A percentile compares a stretch with the other conserved stretches of the same genome.
Conservation (phyloP, 2,888 invertebrate species). For the Aradus depressus region DNA sequence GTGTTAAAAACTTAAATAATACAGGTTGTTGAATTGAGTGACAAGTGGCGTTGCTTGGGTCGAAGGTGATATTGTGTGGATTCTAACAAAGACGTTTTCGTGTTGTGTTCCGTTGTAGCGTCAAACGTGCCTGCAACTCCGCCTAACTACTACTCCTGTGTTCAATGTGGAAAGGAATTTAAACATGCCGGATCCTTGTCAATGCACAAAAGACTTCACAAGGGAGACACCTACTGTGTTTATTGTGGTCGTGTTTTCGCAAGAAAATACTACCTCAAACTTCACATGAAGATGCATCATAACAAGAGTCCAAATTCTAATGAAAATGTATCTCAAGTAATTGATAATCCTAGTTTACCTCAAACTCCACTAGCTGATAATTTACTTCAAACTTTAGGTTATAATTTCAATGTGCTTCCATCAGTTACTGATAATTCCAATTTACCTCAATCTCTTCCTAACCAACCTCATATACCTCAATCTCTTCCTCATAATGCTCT, state of each 20-base stretch:
- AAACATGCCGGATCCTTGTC: constrained; percentile 16
- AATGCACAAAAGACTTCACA: constrained; percentile 18
- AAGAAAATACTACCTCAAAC: constrained; percentile 15
- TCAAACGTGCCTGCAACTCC: constrained; percentile 8
- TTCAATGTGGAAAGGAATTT: constrained; percentile 16
- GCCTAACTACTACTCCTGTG: constrained; percentile 9
- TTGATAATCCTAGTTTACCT: too few species aligned
- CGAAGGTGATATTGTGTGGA: background rate
- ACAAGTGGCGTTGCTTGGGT: constrained; percentile 16
- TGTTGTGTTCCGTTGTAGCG: too few species aligned
- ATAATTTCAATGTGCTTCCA: too few species aligned
- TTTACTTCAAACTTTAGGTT: too few species aligned
- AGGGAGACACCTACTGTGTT: constrained; percentile 14
- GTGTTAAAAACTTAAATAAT: background rate
- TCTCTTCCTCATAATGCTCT: too few species aligned
- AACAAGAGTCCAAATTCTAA: too few species aligned
- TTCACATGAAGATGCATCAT: constrained; percentile 20
- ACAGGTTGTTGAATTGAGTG: background rate
- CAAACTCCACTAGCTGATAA: too few species aligned
- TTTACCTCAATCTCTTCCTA: too few species aligned
- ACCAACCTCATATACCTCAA: too few species aligned
- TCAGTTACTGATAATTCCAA: too few species aligned
- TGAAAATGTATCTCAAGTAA: too few species aligned
- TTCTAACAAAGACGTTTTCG: too few species aligned
- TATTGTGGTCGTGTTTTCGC: constrained; percentile 14